Evolutionary conservation across 2,888 invertebrate species (phyloP), one percentile per base, ranked within the genome.

Genomic region (Gryllus longicercus): DNA sequence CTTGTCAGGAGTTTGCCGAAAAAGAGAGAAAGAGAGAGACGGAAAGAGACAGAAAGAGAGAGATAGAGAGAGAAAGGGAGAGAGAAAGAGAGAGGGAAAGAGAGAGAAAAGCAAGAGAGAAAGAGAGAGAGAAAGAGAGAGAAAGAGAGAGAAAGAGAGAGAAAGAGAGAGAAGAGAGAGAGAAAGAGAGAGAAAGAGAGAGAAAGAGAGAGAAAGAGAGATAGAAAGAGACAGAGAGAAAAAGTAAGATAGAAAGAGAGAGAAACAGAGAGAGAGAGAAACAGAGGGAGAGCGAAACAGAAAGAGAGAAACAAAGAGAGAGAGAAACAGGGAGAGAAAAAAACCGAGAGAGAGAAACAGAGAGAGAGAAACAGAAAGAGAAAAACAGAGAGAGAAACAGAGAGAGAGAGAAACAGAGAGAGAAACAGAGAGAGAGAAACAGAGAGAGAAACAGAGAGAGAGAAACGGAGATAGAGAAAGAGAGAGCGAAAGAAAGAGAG

Each of bases 21-120:
- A 78, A 78, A 2, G 78, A 78, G 23, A 78, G 78, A 78, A 74
- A 78, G 78, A 78, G 21, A 78, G 78, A 78, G 21, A 63, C 74
- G 63, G 21, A 63, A 63, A 78, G 21, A 78, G 78, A 78, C 14
- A 63, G 78, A 78, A 74, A 63, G 63, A 78, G 21, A 23, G 78
- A 78, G 21, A 78, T 74, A 78, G 21, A 63, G 78, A 78, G 21
- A 23, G 2, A 78, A 74, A 63, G 63, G 3, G 21, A 63, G 63
- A 63, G 21, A 63, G 2, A 78, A 2, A 23, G 63, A 63, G 23
- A 78, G 78, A 78, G 21, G 3, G 78, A 78, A 38, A 78, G 78
- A 78, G 21, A 78, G 78, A 78, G 18, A n/a, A n/a, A n/a, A n/a
- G n/a, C n/a, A n/a, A 63, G 78, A 78, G 21, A 78, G 63, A 78